Percentiles rank a stretch among this genome's conserved stretches.
phyloP scores from a whole-genome alignment of 2,797 vertebrate genomes.

The Otus scops region DNA sequence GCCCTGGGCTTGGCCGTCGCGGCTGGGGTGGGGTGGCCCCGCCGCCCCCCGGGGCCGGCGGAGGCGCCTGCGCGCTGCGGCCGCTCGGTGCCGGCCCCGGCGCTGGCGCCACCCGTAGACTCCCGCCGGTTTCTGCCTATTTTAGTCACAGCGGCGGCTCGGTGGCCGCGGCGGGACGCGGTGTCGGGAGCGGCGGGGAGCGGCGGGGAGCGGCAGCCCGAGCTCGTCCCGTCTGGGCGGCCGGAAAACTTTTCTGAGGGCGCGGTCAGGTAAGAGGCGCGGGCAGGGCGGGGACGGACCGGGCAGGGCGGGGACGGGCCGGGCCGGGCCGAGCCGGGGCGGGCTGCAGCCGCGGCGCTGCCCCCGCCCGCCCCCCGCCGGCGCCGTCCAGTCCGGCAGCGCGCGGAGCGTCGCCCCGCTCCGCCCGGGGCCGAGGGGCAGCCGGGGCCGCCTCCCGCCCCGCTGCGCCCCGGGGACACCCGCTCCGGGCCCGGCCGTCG shows the following conservation, averaged over 20 bases:
- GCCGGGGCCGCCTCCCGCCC: too few relatives aligned
- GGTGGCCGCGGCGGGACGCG: neutral
- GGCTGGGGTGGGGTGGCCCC: neutral
- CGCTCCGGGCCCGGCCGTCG: neutral
- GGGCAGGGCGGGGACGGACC: neutral
- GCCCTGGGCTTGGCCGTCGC: neutral
- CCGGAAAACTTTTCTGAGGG: neutral
- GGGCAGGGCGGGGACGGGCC: neutral
- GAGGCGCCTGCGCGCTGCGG: neutral
- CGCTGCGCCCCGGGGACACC: neutral
- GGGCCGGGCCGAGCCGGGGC: neutral
- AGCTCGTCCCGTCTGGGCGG: neutral
- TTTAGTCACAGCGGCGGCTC: neutral
- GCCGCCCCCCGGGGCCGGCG: neutral
- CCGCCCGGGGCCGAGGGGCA: neutral
- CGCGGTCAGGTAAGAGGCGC: neutral
- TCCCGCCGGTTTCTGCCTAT: neutral
- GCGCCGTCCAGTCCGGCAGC: neutral
- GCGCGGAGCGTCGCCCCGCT: neutral
- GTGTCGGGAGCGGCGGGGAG: neutral
- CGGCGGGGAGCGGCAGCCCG: neutral
- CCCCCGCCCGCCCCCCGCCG: neutral
- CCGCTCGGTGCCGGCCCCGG: neutral
- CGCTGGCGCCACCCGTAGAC: neutral
- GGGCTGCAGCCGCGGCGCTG: neutral